Evolutionary conservation across 2,888 invertebrate species (phyloP).

Genomic region (Parnassius glacialis): DNA sequence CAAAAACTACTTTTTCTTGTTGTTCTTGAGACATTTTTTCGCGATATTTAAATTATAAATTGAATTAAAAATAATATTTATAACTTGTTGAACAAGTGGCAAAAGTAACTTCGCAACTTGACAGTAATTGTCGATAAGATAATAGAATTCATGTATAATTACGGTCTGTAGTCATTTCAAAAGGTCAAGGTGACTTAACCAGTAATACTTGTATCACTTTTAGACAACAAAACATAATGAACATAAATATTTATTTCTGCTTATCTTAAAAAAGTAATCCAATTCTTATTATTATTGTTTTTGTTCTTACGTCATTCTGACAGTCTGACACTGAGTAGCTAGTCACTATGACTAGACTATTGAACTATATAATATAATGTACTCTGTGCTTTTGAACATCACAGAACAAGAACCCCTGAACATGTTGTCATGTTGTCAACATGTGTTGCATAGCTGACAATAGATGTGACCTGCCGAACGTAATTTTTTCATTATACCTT

Average conservation of each 20-base stretch:
- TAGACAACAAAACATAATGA: background rate
- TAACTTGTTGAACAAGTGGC: background rate
- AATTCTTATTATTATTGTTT: too few species aligned
- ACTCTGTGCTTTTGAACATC: too few species aligned
- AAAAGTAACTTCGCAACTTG: background rate
- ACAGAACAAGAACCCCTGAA: too few species aligned
- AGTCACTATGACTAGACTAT: too few species aligned
- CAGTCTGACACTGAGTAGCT: too few species aligned
- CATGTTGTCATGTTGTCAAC: too few species aligned
- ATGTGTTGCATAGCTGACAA: too few species aligned
- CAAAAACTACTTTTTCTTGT: constrained; percentile 44
- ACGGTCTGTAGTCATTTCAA: constrained; percentile 13
- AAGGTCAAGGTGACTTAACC: constrained; percentile 22
- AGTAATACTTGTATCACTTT: background rate
- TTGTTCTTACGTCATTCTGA: too few species aligned
- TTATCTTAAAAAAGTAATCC: too few species aligned
- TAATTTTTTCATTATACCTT: too few species aligned
- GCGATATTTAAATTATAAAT: constrained; percentile 3
- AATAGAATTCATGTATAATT: constrained; percentile 3
- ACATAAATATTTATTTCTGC: background rate
- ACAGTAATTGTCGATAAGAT: constrained; percentile 20
- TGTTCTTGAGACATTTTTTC: constrained; percentile 41
- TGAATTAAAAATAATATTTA: constrained; percentile 6
- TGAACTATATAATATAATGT: too few species aligned
- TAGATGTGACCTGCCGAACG: too few species aligned